These are phyloP conservation scores for Patella caerulea DNA, from an alignment of 2,888 invertebrate genomes.

Conservation along the genomic window DNA sequence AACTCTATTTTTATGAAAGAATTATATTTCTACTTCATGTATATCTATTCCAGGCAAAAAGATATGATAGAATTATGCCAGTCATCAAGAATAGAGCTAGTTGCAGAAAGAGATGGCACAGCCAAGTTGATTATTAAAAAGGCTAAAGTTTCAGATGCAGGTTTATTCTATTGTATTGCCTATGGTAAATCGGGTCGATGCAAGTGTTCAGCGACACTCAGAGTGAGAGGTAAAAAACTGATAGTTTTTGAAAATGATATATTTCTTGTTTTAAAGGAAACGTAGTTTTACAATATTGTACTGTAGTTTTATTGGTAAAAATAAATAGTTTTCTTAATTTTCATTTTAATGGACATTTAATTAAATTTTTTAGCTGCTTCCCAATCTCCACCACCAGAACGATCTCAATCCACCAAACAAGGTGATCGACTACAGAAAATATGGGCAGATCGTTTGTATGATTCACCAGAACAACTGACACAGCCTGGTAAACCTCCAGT, in stretches of 20 bases:
- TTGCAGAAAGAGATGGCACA: constrained; percentile 87
- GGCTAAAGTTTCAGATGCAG: constrained; percentile 83
- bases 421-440: constrained; percentile 30
- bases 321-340: neutral
- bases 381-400: constrained; percentile 40
- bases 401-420: constrained; percentile 38
- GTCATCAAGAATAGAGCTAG: constrained; percentile 79
- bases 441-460: constrained; percentile 29
- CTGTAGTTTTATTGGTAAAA: neutral
- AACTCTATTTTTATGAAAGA: neutral
- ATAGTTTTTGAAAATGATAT: neutral
- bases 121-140: constrained; percentile 90
- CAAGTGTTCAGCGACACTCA: constrained; percentile 64
- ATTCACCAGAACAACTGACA: constrained; percentile 27
- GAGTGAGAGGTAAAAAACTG: constrained; percentile 59
- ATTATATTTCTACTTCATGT: neutral
- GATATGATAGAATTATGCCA: constrained; percentile 56
- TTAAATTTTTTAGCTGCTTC: constrained; percentile 23
- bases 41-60: constrained; percentile 55
- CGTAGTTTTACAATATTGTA: neutral
- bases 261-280: constrained; percentile 16
- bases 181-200: constrained; percentile 89
- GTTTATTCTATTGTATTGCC: constrained; percentile 90
- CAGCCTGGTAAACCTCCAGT: constrained; percentile 51
- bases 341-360: too few species aligned